phyloP scores from a whole-genome alignment of 1,140 invertebrate species.

The Zaprionus nigranus region DNA sequence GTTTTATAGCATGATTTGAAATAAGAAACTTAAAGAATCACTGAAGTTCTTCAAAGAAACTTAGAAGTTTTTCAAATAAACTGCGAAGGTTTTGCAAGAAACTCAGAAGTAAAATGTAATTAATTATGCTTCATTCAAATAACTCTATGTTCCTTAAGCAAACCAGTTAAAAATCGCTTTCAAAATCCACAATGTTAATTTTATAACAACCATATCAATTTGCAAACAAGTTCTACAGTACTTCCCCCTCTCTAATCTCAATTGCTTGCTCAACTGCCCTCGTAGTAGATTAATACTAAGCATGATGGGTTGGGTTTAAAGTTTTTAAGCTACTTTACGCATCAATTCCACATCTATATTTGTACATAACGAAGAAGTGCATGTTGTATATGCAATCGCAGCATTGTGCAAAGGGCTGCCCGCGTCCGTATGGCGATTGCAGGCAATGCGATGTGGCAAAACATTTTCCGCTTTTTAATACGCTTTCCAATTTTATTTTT shows the following conservation, averaged over 20 bases:
- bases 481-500: constrained; percentile 49
- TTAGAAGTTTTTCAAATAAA: no score
- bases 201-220: background rate
- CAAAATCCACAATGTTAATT: no score
- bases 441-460: constrained; percentile 47
- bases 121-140: no score
- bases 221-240: background rate
- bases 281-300: background rate
- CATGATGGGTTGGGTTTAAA: constrained; percentile 14
- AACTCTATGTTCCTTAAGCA: no score
- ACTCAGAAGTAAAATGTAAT: no score
- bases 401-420: constrained; percentile 22
- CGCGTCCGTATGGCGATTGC: constrained; percentile 28
- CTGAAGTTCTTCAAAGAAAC: no score
- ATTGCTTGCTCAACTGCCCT: background rate
- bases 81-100: no score
- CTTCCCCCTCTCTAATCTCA: no score
- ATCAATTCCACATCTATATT: background rate
- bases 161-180: no score
- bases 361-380: background rate
- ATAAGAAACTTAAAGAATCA: no score
- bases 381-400: constrained; percentile 27
- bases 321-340: constrained; percentile 39
- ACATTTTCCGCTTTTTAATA: constrained; percentile 63
- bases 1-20: no score